A percentile compares a stretch with the other conserved stretches of the same genome.
Evolutionary conservation across 1,140 invertebrate species (phyloP).

Genomic region (Bombus superbus): DNA sequence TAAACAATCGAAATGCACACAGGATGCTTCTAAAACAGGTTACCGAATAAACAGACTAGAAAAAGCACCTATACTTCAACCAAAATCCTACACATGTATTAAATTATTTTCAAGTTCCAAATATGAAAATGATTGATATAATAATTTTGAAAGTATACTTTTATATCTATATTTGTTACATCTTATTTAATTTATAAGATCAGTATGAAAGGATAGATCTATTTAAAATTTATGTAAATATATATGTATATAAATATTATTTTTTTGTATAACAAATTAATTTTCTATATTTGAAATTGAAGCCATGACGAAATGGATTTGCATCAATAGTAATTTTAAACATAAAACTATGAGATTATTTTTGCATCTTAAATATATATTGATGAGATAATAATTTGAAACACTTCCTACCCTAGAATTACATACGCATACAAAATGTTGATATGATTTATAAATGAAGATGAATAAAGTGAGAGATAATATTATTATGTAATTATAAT

Average conservation of each 20-base stretch:
- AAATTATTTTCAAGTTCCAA: not conserved
- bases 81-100: not conserved
- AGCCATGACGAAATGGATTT: not conserved
- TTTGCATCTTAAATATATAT: not conserved
- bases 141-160: not conserved
- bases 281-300: not conserved
- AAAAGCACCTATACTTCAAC: constrained; percentile 6
- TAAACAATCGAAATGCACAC: constrained; percentile 5
- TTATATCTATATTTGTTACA: not conserved
- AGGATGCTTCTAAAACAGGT: constrained; percentile 18
- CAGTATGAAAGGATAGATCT: not conserved
- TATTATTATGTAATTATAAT: constrained; percentile 1
- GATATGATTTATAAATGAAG: not conserved
- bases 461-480: not conserved
- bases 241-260: not conserved
- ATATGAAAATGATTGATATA: not conserved
- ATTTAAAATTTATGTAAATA: too few species aligned
- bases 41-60: constrained; percentile 23
- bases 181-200: not conserved
- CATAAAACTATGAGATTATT: not conserved
- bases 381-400: not conserved
- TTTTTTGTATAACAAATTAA: not conserved
- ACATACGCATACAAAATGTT: not conserved
- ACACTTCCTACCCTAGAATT: not conserved
- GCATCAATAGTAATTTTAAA: not conserved